A percentile compares a stretch with the other conserved stretches of the same genome.
Evolutionary conservation across 1,140 invertebrate species (phyloP).

Genomic region (Pemphigus obesinymphae): DNA sequence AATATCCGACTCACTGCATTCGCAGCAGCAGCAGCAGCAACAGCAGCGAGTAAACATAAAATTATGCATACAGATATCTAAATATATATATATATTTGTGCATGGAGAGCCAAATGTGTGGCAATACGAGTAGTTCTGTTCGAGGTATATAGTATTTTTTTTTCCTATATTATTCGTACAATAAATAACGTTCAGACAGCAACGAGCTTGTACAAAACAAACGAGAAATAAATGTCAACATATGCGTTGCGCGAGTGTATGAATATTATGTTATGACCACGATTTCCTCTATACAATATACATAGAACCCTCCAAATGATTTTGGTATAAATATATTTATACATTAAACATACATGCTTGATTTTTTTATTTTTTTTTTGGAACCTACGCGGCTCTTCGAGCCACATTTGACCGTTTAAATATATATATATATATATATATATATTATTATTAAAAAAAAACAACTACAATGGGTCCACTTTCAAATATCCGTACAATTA

Average conservation of each 20-base stretch:
- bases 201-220: not conserved
- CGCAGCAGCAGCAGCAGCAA: too few relatives aligned
- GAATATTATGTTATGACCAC: not conserved
- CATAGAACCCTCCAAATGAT: not conserved
- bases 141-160: not conserved
- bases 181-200: constrained; percentile 15
- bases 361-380: not conserved
- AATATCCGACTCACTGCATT: not conserved
- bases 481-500: too few relatives aligned
- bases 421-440: too few relatives aligned
- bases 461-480: not conserved
- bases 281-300: not conserved
- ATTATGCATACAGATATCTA: not conserved
- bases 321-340: not conserved
- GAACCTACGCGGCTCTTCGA: not conserved
- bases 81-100: not conserved
- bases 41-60: not conserved
- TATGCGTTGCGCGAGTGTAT: not conserved
- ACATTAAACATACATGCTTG: not conserved
- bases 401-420: not conserved
- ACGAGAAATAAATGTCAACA: constrained; percentile 35
- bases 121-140: constrained; percentile 15
- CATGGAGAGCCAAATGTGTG: not conserved
- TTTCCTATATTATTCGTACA: not conserved
- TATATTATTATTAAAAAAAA: not conserved